Base-by-base conservation (phyloP, 2,113 vertebrate species). In the Hirundichthys speculiger region DNA sequence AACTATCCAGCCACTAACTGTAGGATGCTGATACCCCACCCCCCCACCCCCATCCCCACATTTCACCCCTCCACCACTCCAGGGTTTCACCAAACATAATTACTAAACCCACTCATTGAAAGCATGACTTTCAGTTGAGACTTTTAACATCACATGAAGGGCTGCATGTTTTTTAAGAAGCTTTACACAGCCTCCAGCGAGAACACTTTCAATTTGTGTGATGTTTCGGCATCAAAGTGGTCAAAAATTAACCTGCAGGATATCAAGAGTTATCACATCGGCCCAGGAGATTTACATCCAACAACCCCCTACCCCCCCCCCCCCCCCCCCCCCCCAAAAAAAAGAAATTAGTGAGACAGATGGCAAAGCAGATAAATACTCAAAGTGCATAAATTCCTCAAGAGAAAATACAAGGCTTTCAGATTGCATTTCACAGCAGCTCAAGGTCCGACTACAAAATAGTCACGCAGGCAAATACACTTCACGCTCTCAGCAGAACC, bases 391-490 rank as follows among this genome's bases (percentile, higher is more conserved):
- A 85, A 81, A 92, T 91, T 88, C 87, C 86, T 81, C 53, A 16
- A 46, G 62, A 58, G 14, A 42, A 64, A 75, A 75, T 84, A 77
- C 46, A 64, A 82, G 77, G 64, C 81, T 73, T n/a, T 53, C 18
- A 19, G 72, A 73, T 43, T 46, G 53, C 81, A 48, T 51, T 34
- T 70, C 67, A 47, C 13, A 30, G 43, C 6, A 1, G 73, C 71
- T 90, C 87, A 90, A 90, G 85, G 90, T 90, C 82, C 78, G 27
- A 68, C 70, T 24, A 43, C 77, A 70, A 74, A 76, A 85, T 45
- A 42, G 18, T 51, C n/a, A 21, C 20, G 27, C 16, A 54, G 11
- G 19, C 18, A 47, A 2, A 24, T 38, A 43, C n/a, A 2, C 5
- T n/a, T n/a, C n/a, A n/a, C n/a, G n/a, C n/a, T n/a, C n/a, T n/a